Conservation (phyloP, 2,888 invertebrate genomes). For the Dexiosoma caninum region DNA sequence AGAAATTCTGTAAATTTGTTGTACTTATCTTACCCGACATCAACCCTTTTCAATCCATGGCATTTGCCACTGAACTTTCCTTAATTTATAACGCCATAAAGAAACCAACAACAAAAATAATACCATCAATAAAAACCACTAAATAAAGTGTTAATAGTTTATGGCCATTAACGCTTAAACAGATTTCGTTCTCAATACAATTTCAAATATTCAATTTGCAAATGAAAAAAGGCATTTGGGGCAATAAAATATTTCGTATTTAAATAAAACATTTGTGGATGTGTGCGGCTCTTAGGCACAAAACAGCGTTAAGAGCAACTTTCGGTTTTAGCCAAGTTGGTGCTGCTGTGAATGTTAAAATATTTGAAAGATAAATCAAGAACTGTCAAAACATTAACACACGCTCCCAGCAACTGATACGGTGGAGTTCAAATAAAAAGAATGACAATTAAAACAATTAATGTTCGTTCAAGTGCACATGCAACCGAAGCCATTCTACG, state of each 20-base stretch:
- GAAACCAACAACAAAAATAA: background rate
- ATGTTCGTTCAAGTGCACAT: constrained; percentile 22
- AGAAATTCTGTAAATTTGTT: background rate
- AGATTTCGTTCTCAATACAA: background rate
- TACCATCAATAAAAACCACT: constrained; percentile 14
- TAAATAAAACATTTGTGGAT: constrained; percentile 13
- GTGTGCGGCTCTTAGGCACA: constrained; percentile 30
- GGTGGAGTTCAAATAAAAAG: background rate
- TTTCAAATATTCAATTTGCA: constrained; percentile 3
- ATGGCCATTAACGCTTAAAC: constrained; percentile 38
- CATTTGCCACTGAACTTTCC: background rate
- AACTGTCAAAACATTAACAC: constrained; percentile 25
- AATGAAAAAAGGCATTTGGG: constrained; percentile 14
- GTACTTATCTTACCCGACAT: background rate
- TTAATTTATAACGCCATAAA: constrained; percentile 37
- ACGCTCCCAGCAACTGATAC: background rate
- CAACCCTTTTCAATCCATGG: constrained; percentile 19
- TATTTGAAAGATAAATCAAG: constrained; percentile 43
- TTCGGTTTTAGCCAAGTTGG: background rate
- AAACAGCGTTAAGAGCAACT: constrained; percentile 46
- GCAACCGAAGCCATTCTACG: background rate
- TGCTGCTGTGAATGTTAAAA: background rate
- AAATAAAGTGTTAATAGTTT: constrained; percentile 57
- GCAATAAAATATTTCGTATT: constrained; percentile 5
- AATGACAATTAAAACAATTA: constrained; percentile 59